A percentile compares a stretch with the other conserved stretches of the same genome.
Conservation (phyloP, 2,113 vertebrate species). For the Bufo gargarizans region DNA sequence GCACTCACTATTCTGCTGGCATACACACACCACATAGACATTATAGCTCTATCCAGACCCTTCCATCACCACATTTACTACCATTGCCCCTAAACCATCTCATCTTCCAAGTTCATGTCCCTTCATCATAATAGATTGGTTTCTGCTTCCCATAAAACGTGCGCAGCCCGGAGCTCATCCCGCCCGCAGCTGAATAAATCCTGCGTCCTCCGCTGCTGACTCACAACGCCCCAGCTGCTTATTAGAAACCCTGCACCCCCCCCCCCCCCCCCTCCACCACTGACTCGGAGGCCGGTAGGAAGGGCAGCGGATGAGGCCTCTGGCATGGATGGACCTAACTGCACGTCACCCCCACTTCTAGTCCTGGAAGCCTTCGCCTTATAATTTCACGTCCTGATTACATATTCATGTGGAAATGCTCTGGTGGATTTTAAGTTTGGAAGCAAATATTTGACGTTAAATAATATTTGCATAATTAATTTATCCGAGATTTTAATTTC, state of each 20-base stretch:
- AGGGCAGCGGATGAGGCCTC: neutral
- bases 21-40: too few species aligned
- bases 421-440: slow-evolving; percentile 6
- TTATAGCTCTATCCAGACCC: too few species aligned
- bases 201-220: slow-evolving; percentile 25
- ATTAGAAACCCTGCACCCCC: neutral
- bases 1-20: too few species aligned
- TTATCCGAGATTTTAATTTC: neutral
- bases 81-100: too few species aligned
- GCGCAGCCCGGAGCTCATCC: too few species aligned
- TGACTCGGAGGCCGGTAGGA: neutral
- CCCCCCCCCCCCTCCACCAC: neutral
- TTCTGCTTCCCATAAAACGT: too few species aligned
- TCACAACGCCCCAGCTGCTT: slow-evolving; percentile 21
- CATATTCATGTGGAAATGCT: slow-evolving; percentile 35
- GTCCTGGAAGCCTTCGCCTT: neutral
- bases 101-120: too few species aligned
- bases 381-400: slow-evolving; percentile 15
- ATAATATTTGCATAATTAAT: slow-evolving; percentile 53
- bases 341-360: neutral
- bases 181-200: slow-evolving; percentile 23
- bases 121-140: too few species aligned
- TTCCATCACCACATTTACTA: too few species aligned
- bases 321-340: neutral
- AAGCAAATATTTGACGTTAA: slow-evolving; percentile 37